Base-by-base conservation (phyloP, 2,113 vertebrate genomes). In the Rhinopomastus cyanomelas region DNA sequence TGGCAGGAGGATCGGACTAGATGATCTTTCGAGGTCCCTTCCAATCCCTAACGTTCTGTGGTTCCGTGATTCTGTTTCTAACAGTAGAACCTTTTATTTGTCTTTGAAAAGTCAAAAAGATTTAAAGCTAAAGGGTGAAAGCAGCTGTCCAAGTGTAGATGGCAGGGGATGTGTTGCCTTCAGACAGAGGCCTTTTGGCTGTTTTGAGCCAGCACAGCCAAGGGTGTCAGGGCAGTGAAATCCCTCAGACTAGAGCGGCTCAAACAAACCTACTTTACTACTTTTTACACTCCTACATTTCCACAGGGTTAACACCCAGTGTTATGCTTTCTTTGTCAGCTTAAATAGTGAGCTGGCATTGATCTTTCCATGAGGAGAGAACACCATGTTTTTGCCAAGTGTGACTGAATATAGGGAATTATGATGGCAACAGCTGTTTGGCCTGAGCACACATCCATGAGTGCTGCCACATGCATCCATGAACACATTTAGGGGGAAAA, bases 321-420 rank as follows among this genome's bases (percentile, higher is more conserved):
- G n/a, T n/a, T n/a, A 34, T 82, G 37, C 66, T 90, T 85, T 80
- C 85, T 85, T 92, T 30, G 18, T 59, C 69, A 60, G 74, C 81
- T 60, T 71, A 60, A 93, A 59, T 60, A 89, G 59, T 73, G 59
- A 65, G 75, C 64, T 69, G 59, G 72, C 19, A 52, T 53, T 7
- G 16, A 16, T 85, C 51, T 85, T 85, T 73, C 75, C 46, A 81
- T 62, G 42, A 81, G 49, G 37, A 87, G 16, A 82, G 29, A 87
- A 82, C 85, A 65, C 2, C 6, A 15, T 9, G 19, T 37, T 80
- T 92, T 87, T 55, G 34, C 80, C 75, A 82, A 89, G 29, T 85
- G n/a, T 59, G 56, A 89, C 49, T 77, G 67, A 71, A 93, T 93
- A 87, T 42, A 66, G 42, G 34, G 73, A 95, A 69, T 91, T 44